Base-by-base conservation (phyloP, 1,140 invertebrate genomes). In the Cydia amplana region DNA sequence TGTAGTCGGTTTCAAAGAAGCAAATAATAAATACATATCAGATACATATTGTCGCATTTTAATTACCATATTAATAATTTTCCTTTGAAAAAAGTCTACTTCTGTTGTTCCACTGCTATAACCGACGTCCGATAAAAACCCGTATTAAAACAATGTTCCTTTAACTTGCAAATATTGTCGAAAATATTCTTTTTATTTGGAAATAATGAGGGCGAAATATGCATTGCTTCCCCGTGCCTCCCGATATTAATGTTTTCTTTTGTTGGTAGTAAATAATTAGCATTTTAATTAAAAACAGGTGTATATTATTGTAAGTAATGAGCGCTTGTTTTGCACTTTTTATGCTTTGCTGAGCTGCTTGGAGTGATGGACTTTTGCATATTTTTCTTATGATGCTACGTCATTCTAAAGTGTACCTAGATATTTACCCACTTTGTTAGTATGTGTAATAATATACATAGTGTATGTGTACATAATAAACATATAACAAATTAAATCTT, bases 281-380 rank as follows among this genome's bases (percentile, higher is more conserved):
- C 65, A 70, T 70, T 70, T 70, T 70, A 70, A 70, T 70, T 70
- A 43, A 40, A 36, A 70, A 70, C 65, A 70, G 65, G 65, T 70
- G 32, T 60, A 60, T 20, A 9, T 20, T 60, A 60, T 60, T 60
- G 55, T 12, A 20, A 23, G 4, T 23, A 60, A 60, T 60, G 18
- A 23, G 6, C 7, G 51, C 51, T 28, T 67, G 64, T n/a, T 36
- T 67, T 6, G 7, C 25, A 28, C n/a, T 67, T 28, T 67, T 67
- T 32, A 67, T 67, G 18, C 20, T 60, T 23, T 60, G 6, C 20
- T 20, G 5, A 60, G 1, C 49, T n/a, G 49, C 16, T 23, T 60
- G 18, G 20, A 23, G 20, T 60, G 6, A 23, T 60, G 4, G 16
- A 6, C 18, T n/a, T n/a, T 51, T 18, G n/a, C n/a, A 51, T 51